phyloP scores from a whole-genome alignment of 2,797 vertebrate species.

The Tinamus major region DNA sequence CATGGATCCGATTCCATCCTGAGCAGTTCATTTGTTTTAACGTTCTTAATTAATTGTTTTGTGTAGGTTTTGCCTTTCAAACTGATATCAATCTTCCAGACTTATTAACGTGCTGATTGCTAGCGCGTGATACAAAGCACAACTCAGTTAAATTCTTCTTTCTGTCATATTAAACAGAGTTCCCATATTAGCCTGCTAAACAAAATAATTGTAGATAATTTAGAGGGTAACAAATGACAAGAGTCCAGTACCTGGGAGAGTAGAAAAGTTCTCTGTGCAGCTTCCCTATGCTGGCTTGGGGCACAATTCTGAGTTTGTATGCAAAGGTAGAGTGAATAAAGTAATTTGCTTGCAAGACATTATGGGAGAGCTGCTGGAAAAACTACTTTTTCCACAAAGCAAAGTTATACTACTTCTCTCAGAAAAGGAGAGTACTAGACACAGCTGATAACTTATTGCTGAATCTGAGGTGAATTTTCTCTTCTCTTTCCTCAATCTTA shows the following conservation, averaged over 20 bases:
- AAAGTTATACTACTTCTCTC: neutral
- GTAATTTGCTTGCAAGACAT: conserved; percentile 9
- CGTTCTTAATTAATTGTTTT: conserved; percentile 85
- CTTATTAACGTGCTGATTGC: conserved; percentile 79
- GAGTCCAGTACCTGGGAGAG: conserved; percentile 36
- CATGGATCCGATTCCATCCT: conserved; percentile 75
- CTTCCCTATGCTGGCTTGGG: neutral
- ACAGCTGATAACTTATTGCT: neutral
- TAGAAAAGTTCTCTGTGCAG: conserved; percentile 1
- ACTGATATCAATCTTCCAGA: conserved; percentile 80
- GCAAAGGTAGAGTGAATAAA: neutral
- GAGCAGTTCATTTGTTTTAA: conserved; percentile 83
- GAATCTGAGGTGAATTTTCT: neutral
- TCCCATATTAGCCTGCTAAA: conserved; percentile 54
- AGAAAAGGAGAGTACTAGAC: neutral
- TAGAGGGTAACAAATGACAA: conserved; percentile 72
- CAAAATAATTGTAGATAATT: conserved; percentile 71
- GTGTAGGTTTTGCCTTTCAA: conserved; percentile 81
- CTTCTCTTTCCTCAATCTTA: neutral
- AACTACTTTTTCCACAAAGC: neutral
- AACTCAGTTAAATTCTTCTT: conserved; percentile 66
- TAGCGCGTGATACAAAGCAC: conserved; percentile 64
- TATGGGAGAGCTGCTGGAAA: neutral
- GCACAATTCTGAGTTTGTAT: neutral
- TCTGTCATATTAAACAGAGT: conserved; percentile 69